phyloP scores from a whole-genome alignment of 1,140 invertebrate genomes.

The Hesperophylax magnus region DNA sequence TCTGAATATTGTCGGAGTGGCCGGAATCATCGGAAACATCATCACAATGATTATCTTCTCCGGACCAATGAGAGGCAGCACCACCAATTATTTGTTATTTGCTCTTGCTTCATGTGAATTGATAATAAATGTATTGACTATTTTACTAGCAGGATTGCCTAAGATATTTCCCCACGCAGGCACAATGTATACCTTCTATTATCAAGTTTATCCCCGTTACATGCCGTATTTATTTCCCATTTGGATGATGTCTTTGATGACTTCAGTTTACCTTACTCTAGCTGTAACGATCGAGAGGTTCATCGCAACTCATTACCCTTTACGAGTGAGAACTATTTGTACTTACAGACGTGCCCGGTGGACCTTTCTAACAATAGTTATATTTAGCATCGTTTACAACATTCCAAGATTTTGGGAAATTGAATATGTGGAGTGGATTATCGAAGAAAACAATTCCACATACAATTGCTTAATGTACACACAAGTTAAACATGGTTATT shows the following conservation, averaged over 20 bases:
- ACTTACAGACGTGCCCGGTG: not conserved
- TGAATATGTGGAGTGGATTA: not conserved
- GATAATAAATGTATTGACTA: not conserved
- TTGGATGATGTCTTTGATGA: not conserved
- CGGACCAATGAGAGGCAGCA: not conserved
- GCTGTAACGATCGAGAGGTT: constrained; percentile 10
- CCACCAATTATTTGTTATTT: not conserved
- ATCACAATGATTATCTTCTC: not conserved
- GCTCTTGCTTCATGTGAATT: not conserved
- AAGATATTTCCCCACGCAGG: not conserved
- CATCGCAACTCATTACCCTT: not conserved
- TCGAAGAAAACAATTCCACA: not conserved
- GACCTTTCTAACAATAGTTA: not conserved
- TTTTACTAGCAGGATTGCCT: not conserved
- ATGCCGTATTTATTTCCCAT: not conserved
- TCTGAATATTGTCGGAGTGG: not conserved
- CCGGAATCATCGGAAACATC: constrained; percentile 14
- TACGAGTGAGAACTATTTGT: constrained; percentile 4
- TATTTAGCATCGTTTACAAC: not conserved
- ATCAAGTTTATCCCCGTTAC: not conserved
- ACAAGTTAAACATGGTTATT: not conserved
- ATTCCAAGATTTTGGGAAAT: constrained; percentile 15
- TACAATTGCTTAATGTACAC: not conserved
- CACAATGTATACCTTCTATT: not conserved
- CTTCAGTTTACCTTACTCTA: constrained; percentile 3